Percentiles rank a stretch among this genome's conserved stretches.
Evolutionary conservation across 2,113 vertebrate species (phyloP).

Genomic region (Rattus rattus): DNA sequence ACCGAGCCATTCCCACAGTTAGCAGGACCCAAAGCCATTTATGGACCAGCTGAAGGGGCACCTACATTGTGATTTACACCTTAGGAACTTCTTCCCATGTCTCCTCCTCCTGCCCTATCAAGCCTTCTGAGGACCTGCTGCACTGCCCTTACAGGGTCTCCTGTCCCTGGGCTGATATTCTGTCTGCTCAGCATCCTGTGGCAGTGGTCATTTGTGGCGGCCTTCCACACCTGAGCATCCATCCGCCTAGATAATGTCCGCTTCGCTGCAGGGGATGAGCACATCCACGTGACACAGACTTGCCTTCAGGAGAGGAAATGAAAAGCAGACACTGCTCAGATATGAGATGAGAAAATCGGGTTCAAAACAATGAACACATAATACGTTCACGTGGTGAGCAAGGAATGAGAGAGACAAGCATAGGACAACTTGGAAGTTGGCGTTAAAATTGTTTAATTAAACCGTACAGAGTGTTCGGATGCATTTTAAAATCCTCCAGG

Average conservation of each 20-base stretch:
- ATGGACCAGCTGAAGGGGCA: neutral
- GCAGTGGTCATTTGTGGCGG: slow-evolving; percentile 39
- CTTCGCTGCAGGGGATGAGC: slow-evolving; percentile 70
- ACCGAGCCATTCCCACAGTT: neutral
- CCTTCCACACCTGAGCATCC: slow-evolving; percentile 66
- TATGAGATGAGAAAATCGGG: slow-evolving; percentile 32
- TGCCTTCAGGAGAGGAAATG: slow-evolving; percentile 74
- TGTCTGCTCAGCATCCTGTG: slow-evolving; percentile 37
- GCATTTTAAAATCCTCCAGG: slow-evolving; percentile 26
- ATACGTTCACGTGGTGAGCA: slow-evolving; percentile 43
- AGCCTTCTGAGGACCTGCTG: fast-evolving
- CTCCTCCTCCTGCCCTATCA: fast-evolving
- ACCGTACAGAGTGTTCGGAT: slow-evolving; percentile 62
- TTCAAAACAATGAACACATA: slow-evolving; percentile 72
- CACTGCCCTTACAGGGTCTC: neutral
- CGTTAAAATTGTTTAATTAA: slow-evolving; percentile 82
- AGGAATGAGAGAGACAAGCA: slow-evolving; percentile 68
- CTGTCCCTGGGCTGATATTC: slow-evolving; percentile 53
- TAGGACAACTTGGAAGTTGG: slow-evolving; percentile 68
- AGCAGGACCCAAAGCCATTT: neutral
- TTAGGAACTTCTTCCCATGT: neutral
- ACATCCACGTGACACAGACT: slow-evolving; percentile 75
- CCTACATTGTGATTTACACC: neutral
- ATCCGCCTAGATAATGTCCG: slow-evolving; percentile 67
- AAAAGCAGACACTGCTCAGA: slow-evolving; percentile 74